Base-by-base conservation (phyloP, 2,113 vertebrate species). In the Australoheros scitulus region DNA sequence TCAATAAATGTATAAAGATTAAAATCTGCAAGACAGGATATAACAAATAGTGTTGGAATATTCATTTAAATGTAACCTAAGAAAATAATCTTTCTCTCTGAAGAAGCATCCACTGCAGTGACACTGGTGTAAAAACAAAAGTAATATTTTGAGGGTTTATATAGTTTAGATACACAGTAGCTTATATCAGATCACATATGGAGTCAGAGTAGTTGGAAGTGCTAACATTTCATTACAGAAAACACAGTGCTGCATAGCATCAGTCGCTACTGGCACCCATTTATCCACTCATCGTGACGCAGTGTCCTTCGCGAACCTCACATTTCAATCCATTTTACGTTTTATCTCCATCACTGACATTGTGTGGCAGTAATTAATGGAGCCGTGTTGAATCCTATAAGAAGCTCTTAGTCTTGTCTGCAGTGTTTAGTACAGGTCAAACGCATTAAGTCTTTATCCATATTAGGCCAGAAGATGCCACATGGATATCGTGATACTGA, bases 361-460 rank as follows among this genome's bases (percentile, higher is more conserved):
- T 61, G 61, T 81, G 80, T 8, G 1, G 75, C 61, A 43, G 43
- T 91, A 91, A 95, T 89, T 81, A 80, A 93, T 87, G 88, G 87
- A 84, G 60, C 32, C 24, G 63, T 3, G 29, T 68, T 79, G 72
- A 78, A 83, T 80, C 74, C 86, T 89, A 36, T 76, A 47, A 61
- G 57, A 79, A 75, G 82, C 79, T 58, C 78, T 36, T 55, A 47
- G 58, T 75, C 32, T 63, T n/a, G 36, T 86, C 75, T 77, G 85
- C 86, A 85, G 56, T 1, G 29, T 47, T 72, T 14, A 83, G 56
- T 24, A 17, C 47, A 57, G 41, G 72, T 64, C 64, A 84, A 74
- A 80, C 10, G 61, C 55, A 61, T 43, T 43, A 47, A 11, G 68
- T 65, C 41, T 70, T 84, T 55, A 74, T 52, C 80, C 5, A 72